Conservation (phyloP, 1,140 invertebrate genomes). For the Achroia grisella region DNA sequence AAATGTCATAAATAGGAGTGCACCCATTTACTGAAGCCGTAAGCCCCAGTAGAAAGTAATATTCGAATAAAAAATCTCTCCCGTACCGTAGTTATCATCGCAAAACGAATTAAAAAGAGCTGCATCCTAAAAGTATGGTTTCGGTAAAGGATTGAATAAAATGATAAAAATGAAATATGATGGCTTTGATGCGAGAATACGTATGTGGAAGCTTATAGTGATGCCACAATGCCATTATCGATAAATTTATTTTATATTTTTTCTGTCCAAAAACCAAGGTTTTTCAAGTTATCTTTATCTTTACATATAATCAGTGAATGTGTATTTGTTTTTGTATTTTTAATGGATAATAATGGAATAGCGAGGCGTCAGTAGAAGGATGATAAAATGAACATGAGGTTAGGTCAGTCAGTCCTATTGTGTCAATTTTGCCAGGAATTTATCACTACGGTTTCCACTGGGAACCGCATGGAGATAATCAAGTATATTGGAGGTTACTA, state of each 20-base stretch:
- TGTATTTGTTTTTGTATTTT: too few relatives aligned
- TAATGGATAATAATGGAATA: too few relatives aligned
- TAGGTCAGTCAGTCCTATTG: too few relatives aligned
- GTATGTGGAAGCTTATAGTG: slow-evolving; percentile 14
- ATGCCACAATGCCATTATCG: slow-evolving; percentile 8
- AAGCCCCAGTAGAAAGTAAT: slow-evolving; percentile 47
- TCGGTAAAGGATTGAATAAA: slow-evolving; percentile 63
- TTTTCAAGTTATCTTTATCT: too few relatives aligned
- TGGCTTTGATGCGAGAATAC: slow-evolving; percentile 28
- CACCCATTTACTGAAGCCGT: slow-evolving; percentile 28
- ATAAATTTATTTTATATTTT: neutral
- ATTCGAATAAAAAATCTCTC: slow-evolving; percentile 49
- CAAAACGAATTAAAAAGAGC: slow-evolving; percentile 63
- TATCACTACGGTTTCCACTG: too few relatives aligned
- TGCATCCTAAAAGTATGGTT: slow-evolving; percentile 55
- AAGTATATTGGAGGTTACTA: too few relatives aligned
- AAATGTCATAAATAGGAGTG: slow-evolving; percentile 7
- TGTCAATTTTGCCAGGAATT: too few relatives aligned
- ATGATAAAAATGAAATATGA: slow-evolving; percentile 67
- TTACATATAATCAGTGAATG: too few relatives aligned
- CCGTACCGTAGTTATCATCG: slow-evolving; percentile 43
- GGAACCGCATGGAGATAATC: too few relatives aligned
- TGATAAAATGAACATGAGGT: too few relatives aligned
- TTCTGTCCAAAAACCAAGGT: too few relatives aligned
- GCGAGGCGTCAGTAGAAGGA: too few relatives aligned